Base-by-base conservation (phyloP, 1,140 invertebrate genomes). In the Hermetia illucens region DNA sequence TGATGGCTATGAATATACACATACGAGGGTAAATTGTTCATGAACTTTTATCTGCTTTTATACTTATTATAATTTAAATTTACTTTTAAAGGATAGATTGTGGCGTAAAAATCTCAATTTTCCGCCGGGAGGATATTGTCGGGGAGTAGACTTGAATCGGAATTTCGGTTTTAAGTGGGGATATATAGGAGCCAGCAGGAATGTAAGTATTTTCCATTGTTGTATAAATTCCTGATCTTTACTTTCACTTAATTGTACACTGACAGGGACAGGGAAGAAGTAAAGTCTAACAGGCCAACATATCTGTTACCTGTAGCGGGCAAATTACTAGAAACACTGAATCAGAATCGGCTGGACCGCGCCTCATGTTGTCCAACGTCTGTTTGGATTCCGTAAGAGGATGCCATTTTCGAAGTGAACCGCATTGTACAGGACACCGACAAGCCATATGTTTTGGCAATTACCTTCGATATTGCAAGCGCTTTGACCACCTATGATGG, bases 111-210 rank as follows among this genome's bases (percentile, higher is more conserved):
- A 76, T 41, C 62, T 74, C 41, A 51, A 60, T 48, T 72, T 68
- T 18, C 64, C 58, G 42, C 57, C 64, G 1, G 63, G 62, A 15
- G 60, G 65, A 5, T 55, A 55, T 19, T 88, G 83, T 55, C 61
- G 66, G 8, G 85, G 84, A 15, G 75, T 78, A 0, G 84, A 89
- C 63, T 71, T 83, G 4, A 90, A 90, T 58, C 68, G 85, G 32
- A 88, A 89, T 53, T 88, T 81, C 50, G 75, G 70, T 50, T 76
- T 80, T 46, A 72, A 79, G 34, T 89, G 84, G 85, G 29, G 35
- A 40, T 64, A 41, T 56, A 62, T 62, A 52, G 65, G 41, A 44
- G 53, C 55, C 22, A 58, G 55, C 38, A 55, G 58, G 47, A 58
- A 55, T 22, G 52, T 55, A 52, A 49, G 50, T 33, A 29, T 43